Evolutionary conservation across 2,797 vertebrate species (phyloP).

Genomic region (Tachyglossus aculeatus): DNA sequence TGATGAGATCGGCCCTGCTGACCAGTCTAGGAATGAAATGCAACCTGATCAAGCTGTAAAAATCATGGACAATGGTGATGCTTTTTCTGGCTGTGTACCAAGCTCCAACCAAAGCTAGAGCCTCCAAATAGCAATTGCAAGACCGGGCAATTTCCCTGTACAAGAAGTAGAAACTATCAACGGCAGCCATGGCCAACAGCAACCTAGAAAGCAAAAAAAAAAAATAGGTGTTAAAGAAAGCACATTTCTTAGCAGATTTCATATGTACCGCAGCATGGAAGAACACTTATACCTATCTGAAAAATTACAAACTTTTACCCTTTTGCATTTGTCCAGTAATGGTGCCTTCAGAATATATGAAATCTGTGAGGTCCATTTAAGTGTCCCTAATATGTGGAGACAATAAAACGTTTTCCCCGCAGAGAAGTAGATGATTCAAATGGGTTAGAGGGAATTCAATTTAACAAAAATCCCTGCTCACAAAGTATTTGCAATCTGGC

Average conservation of each 20-base stretch:
- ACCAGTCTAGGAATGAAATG: conserved; percentile 86
- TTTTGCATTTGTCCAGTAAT: not conserved
- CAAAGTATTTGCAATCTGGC: no score
- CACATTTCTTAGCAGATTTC: not conserved
- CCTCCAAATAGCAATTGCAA: conserved; percentile 84
- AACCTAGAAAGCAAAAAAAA: conserved; percentile 34
- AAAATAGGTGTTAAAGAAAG: not conserved
- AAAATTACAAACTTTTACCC: not conserved
- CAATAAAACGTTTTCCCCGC: not conserved
- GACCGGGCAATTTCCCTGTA: conserved; percentile 87
- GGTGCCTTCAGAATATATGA: not conserved
- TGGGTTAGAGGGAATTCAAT: no score
- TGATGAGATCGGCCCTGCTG: conserved; percentile 73
- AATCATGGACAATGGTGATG: conserved; percentile 74
- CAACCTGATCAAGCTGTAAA: conserved; percentile 81
- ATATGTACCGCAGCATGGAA: not conserved
- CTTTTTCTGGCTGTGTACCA: conserved; percentile 83
- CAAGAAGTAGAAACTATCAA: conserved; percentile 90
- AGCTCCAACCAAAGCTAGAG: conserved; percentile 88
- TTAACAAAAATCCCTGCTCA: no score
- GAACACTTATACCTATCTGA: not conserved
- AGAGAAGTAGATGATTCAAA: no score
- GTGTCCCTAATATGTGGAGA: no score
- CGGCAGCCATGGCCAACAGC: conserved; percentile 84
- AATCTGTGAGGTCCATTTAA: no score